Base-by-base conservation (phyloP, 2,888 invertebrate genomes). In the Scaptomyza polygonia region DNA sequence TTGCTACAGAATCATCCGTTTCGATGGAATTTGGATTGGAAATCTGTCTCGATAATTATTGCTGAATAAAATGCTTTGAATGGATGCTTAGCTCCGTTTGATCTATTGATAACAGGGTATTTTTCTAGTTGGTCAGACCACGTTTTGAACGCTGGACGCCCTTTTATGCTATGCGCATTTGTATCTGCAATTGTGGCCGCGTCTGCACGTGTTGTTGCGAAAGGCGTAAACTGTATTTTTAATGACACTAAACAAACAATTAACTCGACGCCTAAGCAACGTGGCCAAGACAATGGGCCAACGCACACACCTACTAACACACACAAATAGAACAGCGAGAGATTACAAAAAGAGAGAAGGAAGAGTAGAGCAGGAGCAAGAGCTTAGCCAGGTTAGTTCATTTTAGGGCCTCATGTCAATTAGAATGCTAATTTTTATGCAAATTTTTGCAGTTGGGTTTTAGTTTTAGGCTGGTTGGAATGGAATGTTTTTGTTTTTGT, bases 391-490 rank as follows among this genome's bases (percentile, higher is more conserved):
- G 74, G 63, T 75, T 72, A 86, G 56, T 82, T 78, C 79, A 85
- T 71, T 87, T 78, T 39, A 64, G 55, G 59, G 72, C 32, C 79
- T 72, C 72, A 64, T 88, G 86, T 79, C 88, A 88, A 86, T 86
- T 86, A 83, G 80, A 88, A 88, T 84, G 78, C 88, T 84, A 86
- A 84, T 84, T 84, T 88, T 75, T 86, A 84, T 84, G 83, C 88
- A 84, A 84, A 84, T 84, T 83, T 83, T 75, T 85, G 87, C 65
- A 76, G 82, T 77, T 71, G 76, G 77, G 51, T 57, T 70, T 70
- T 58, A 42, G 42, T 61, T 42, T 63, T 55, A 40, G 8, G 36
- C 36, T 14, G 8, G 36, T 6, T 36, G 44, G 34, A 18, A 12
- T 16, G 45, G 16, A 14, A 4, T 29, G 27, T 16, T 57, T 55